Conservation (phyloP, 2,888 invertebrate species). For the Polia nebulosa region DNA sequence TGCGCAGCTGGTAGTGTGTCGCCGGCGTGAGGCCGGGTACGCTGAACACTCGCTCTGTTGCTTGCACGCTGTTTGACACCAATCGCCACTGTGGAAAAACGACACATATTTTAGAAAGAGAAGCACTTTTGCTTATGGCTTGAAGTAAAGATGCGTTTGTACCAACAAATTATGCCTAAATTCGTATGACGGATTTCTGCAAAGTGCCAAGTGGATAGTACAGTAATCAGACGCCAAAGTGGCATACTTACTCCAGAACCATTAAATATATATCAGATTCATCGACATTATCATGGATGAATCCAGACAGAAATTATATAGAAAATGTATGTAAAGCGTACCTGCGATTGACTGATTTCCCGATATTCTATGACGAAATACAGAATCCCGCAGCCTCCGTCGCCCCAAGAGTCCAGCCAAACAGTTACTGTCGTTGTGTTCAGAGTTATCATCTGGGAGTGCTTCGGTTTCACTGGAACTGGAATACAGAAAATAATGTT, state of each 20-base stretch:
- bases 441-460: constrained; percentile 95
- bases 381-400: constrained; percentile 96
- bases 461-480: constrained; percentile 95
- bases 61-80: constrained; percentile 95
- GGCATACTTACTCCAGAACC: too few relatives aligned
- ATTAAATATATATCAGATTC: too few relatives aligned
- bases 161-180: too few relatives aligned
- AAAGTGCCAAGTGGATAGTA: too few relatives aligned
- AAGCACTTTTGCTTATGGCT: background rate
- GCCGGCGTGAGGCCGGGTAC: constrained; percentile 95
- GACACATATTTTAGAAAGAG: background rate
- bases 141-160: too few relatives aligned
- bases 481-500: constrained; percentile 65
- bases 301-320: too few relatives aligned
- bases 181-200: too few relatives aligned
- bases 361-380: constrained; percentile 96
- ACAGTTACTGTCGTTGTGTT: constrained; percentile 97
- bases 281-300: too few relatives aligned
- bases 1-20: constrained; percentile 93
- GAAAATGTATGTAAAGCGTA: too few relatives aligned
- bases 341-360: constrained; percentile 91
- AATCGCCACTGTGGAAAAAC: constrained; percentile 92
- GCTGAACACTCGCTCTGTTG: constrained; percentile 95
- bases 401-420: constrained; percentile 97
- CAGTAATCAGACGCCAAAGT: too few relatives aligned